phyloP scores from a whole-genome alignment of 2,797 vertebrate genomes.

The Orientallactaga sibirica region DNA sequence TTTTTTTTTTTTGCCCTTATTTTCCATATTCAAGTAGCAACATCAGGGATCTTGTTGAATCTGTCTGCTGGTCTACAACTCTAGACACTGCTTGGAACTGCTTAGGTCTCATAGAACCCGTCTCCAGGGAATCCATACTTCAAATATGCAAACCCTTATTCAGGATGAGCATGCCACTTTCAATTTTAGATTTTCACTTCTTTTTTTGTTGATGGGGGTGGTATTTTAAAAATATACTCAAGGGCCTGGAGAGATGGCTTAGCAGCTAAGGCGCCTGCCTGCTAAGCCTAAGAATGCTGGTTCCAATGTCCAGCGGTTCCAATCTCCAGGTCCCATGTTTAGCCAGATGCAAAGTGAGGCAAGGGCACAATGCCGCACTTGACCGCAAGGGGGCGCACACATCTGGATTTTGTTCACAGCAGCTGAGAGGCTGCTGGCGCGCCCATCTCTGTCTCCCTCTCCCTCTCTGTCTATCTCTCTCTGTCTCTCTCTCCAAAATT shows the following conservation, averaged over 20 bases:
- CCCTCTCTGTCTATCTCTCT: too few species aligned
- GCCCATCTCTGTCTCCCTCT: too few species aligned
- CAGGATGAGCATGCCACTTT: slow-evolving; percentile 12
- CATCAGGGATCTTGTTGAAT: neutral
- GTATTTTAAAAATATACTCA: neutral
- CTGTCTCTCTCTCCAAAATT: neutral
- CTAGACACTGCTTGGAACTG: neutral
- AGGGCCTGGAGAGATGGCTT: too few species aligned
- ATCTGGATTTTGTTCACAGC: too few species aligned
- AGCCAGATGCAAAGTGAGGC: too few species aligned
- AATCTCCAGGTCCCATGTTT: too few species aligned
- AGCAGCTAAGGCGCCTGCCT: too few species aligned
- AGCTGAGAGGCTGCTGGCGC: too few species aligned
- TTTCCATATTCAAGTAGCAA: slow-evolving; percentile 8
- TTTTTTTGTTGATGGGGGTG: neutral
- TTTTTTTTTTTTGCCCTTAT: neutral
- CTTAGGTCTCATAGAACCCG: neutral
- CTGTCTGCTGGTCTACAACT: neutral
- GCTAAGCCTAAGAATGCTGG: too few species aligned
- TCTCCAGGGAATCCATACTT: neutral
- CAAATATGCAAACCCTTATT: neutral
- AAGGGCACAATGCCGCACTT: too few species aligned
- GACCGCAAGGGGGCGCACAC: too few species aligned
- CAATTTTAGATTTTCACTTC: slow-evolving; percentile 64
- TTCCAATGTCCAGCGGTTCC: too few species aligned